Base-by-base conservation (phyloP, 2,113 vertebrate species). In the Plectropomus leopardus region DNA sequence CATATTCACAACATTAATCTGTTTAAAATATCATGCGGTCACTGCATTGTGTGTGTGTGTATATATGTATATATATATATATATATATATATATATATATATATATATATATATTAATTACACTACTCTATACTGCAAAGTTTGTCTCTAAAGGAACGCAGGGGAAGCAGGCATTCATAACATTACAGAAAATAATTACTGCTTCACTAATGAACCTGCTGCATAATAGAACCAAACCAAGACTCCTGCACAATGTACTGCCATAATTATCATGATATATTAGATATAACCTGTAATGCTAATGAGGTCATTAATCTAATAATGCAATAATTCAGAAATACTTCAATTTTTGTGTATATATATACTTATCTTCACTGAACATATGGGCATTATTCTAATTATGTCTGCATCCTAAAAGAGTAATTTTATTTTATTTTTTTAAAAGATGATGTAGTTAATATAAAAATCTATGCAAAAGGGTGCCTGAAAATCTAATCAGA, bases 151-250 rank as follows among this genome's bases (percentile, higher is more conserved):
- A 69, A 42, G 47, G 4, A 74, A 47, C 53, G 32, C 10, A 19
- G 40, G 5, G 15, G 45, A 30, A 47, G 19, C 7, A 78, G 26
- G 21, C 45, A 23, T 48, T 24, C n/a, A 64, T 40, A 50, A 24
- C 10, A 69, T 36, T 48, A 11, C 10, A 45, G 28, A 58, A 72
- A 76, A 57, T 19, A 78, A 45, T 53, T n/a, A 74, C 11, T 51
- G 59, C 40, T 57, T 59, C 66, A 45, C 77, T 81, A 84, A 84
- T 76, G 36, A 81, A 57, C 45, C 54, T 28, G 16, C 24, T 80
- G 45, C 78, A 66, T 77, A 74, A 75, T n/a, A 55, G 23, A 72
- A 55, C 5, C 47, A 58, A 66, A 85, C 81, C 23, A 72, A 81
- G 13, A 59, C 34, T 10, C 11, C 58, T 23, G n/a, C 3, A 0